A percentile compares a stretch with the other conserved stretches of the same genome.
phyloP scores from a whole-genome alignment of 2,797 vertebrate genomes.

The Enteromius radiatus region DNA sequence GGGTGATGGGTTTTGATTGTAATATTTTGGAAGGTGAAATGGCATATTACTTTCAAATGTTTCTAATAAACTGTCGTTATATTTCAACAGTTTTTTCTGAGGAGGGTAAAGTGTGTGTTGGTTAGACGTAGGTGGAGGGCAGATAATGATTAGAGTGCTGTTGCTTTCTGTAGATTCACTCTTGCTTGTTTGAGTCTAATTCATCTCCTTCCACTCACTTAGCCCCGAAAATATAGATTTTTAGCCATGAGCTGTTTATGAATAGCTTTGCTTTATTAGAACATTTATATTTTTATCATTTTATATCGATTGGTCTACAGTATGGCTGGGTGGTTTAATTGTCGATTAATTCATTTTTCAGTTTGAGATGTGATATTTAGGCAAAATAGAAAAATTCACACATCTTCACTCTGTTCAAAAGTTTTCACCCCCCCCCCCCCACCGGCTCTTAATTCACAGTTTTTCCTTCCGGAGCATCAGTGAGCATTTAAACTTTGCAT shows the following conservation, averaged over 20 bases:
- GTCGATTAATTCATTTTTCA: no score
- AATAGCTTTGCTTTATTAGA: slow-evolving; percentile 26
- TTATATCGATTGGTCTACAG: slow-evolving; percentile 1
- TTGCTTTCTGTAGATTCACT: slow-evolving; percentile 18
- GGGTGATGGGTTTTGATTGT: slow-evolving; percentile 22
- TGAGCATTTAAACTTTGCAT: no score
- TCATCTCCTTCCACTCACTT: slow-evolving; percentile 30
- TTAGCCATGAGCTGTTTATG: slow-evolving; percentile 22
- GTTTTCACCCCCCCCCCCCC: no score
- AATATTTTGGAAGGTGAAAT: slow-evolving; percentile 21
- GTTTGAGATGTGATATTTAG: no score
- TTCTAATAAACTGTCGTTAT: background rate
- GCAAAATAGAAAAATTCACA: no score
- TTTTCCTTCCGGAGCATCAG: no score
- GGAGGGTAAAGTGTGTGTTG: background rate
- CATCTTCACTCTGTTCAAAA: no score
- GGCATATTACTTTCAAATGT: slow-evolving; percentile 14
- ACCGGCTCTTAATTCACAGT: no score
- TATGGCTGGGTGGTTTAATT: no score
- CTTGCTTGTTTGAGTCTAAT: slow-evolving; percentile 33
- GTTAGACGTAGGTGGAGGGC: background rate
- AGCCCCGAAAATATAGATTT: slow-evolving; percentile 26
- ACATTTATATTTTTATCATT: background rate
- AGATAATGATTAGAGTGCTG: slow-evolving; percentile 33
- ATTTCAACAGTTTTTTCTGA: background rate